Conservation (phyloP, 1,140 invertebrate species). For the Philotrypesis tridentata region DNA sequence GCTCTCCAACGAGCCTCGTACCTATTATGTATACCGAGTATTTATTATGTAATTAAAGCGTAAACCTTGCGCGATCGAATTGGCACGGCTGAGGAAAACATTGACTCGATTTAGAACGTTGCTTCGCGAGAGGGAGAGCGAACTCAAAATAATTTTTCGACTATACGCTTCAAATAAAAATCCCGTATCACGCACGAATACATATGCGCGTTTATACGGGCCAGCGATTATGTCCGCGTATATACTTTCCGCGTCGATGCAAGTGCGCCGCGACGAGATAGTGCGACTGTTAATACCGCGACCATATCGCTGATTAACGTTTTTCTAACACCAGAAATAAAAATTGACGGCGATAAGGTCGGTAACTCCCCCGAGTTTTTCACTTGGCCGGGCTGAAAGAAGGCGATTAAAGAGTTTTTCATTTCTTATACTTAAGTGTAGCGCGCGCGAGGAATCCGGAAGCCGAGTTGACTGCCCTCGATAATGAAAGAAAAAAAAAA, state of each 20-base stretch:
- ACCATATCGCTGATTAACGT: not conserved
- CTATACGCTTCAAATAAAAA: too few species aligned
- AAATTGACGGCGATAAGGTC: not conserved
- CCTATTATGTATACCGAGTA: not conserved
- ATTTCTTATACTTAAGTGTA: too few species aligned
- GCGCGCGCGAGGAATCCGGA: not conserved
- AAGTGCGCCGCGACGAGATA: not conserved
- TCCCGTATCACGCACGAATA: too few species aligned
- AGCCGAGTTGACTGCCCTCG: constrained; percentile 10
- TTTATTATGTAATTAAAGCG: not conserved
- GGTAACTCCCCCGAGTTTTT: not conserved
- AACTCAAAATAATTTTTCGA: not conserved
- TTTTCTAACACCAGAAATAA: not conserved
- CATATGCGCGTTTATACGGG: too few species aligned
- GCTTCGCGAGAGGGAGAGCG: not conserved
- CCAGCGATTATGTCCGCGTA: not conserved
- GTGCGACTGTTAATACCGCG: not conserved
- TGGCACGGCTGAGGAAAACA: not conserved
- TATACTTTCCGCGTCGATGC: not conserved
- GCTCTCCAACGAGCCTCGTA: too few species aligned
- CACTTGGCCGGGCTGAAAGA: not conserved
- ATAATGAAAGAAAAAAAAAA: not conserved
- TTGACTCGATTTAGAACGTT: not conserved
- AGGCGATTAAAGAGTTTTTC: not conserved
- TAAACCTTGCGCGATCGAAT: not conserved